Evolutionary conservation across 2,797 vertebrate species (phyloP).

Genomic region (Chelon labrosus): DNA sequence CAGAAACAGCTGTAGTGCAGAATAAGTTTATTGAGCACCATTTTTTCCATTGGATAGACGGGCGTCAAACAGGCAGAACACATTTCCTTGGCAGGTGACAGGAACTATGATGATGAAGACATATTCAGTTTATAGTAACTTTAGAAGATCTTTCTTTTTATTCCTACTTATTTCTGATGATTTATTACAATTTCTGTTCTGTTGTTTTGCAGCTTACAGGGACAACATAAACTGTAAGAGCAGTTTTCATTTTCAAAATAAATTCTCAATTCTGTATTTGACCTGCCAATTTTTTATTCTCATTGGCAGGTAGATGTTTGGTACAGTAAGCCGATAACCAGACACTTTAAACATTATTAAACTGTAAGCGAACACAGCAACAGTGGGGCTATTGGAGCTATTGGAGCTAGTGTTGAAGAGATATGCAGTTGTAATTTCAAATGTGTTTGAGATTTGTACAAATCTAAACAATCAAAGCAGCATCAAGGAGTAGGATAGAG

Average conservation of each 20-base stretch:
- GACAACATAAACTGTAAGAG: too few relatives aligned
- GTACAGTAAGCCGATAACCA: background rate
- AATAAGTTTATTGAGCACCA: conserved; percentile 81
- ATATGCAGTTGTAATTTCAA: background rate
- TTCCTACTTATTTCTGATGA: background rate
- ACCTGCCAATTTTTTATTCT: background rate
- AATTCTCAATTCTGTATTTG: background rate
- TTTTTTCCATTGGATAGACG: conserved; percentile 86
- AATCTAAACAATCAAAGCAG: too few relatives aligned
- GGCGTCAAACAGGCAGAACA: conserved; percentile 87
- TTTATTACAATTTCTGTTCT: background rate
- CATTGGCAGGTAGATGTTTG: background rate
- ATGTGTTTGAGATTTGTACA: background rate
- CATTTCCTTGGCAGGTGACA: conserved; percentile 79
- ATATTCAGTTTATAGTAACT: conserved; percentile 23
- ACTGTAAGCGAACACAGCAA: background rate
- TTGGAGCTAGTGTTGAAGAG: background rate
- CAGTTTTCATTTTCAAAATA: background rate
- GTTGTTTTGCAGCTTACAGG: background rate
- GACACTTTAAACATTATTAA: background rate
- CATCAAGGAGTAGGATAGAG: too few relatives aligned
- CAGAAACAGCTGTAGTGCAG: conserved; percentile 89
- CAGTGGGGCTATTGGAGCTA: background rate
- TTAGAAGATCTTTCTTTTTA: background rate
- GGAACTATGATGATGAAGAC: conserved; percentile 78